Base-by-base conservation (phyloP, 2,797 vertebrate genomes). In the Hypotaenidia philippensis region DNA sequence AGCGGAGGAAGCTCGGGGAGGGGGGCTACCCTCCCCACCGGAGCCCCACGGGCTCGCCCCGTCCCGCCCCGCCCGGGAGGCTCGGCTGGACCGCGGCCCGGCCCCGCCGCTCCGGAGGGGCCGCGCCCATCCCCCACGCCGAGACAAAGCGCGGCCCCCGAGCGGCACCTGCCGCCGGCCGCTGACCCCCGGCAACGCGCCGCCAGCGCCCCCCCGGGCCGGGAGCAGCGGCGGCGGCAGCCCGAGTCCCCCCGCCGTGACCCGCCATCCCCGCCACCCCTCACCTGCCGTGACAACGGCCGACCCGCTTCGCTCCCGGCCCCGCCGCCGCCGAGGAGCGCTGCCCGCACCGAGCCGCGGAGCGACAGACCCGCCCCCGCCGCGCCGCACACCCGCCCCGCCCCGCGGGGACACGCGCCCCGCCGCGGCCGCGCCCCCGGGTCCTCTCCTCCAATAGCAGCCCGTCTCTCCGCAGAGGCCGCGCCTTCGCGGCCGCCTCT, bases 81-180 rank as follows among this genome's bases (percentile, higher is more conserved):
- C 87, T 71, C 44, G 36, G 2, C 20, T 7, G 56, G 13, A 32
- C 83, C 32, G 13, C n/a, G 29, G 34, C 56, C 40, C 56, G 21
- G 61, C 49, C 32, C 80, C 68, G 16, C 77, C 45, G 61, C 66
- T 65, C 55, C 60, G 8, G 56, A 72, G 87, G 83, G 80, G 81
- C 94, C 81, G 87, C 94, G 94, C 94, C 94, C 94, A 86, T 93
- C 91, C 94, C 91, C 91, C 29, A 52, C 53, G 61, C 76, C 72
- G 47, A 91, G 88, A 93, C 94, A 95, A 93, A 91, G 94, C 94
- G 63, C 93, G 52, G 87, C 82, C 76, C 91, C 91, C 70, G 65
- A 75, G 74, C 88, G 83, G 87, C 93, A 94, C 93, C 93, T 94
- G 90, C 90, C 70, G 83, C 87, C 86, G 38, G 36, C 66, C 66